Evolutionary conservation across 2,113 vertebrate genomes (phyloP), one percentile per base, ranked within the genome.

Genomic region (Emberiza fucata): DNA sequence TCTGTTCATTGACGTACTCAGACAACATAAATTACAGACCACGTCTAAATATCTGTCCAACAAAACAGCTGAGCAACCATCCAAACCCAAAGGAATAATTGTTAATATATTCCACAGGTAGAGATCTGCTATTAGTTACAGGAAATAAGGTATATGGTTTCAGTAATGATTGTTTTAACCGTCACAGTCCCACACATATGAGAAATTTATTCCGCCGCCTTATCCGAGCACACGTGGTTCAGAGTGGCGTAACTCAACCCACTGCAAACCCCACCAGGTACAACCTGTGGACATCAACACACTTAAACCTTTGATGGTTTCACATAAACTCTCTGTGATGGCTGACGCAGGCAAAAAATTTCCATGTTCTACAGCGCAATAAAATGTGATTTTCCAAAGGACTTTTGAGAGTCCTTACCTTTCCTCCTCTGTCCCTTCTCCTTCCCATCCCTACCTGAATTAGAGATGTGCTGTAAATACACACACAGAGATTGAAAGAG

Each of bases 131-230:
- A 97, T 95, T 95, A 95, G 92, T 86, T 95, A 95, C 96, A 98
- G 96, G 95, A 97, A 97, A 91, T 65, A 97, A 97, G 96, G 86
- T 97, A 94, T 54, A 94, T 37, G 80, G 95, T 98, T 98, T 98
- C 96, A 92, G 95, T 94, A 93, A 96, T 94, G 95, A 97, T 95
- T 78, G 73, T 94, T 96, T 94, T 77, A 97, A 96, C 90, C 9
- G 94, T 94, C 95, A 80, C 95, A 97, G 96, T 97, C 97, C 96
- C 95, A 98, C 97, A 98, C 97, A 44, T 71, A 96, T 97, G 96
- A 97, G 96, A 97, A 96, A 98, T 83, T 96, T 96, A 97, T 97
- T 98, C 95, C 97, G 72, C 79, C 69, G 17, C 84, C 11, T 2
- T 94, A 97, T 95, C 91, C 59, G 87, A 92, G 90, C 76, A 78